phyloP scores from a whole-genome alignment of 2,113 vertebrate species.

The Hymenochirus boettgeri region DNA sequence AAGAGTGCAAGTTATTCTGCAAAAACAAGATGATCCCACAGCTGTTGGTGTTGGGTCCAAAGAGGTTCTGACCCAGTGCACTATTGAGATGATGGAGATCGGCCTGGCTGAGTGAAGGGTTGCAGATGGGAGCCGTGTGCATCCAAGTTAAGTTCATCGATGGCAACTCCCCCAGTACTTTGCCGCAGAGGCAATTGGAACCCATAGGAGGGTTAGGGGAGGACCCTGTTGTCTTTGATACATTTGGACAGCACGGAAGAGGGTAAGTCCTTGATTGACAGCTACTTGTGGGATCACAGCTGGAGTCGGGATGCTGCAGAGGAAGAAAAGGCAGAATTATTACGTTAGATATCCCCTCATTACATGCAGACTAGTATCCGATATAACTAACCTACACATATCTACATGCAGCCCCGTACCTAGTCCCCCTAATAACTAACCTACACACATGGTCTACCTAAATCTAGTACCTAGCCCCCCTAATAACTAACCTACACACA shows the following conservation, averaged over 20 bases:
- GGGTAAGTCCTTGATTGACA: not conserved
- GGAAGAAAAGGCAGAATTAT: too few species aligned
- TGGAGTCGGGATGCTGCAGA: slow-evolving; percentile 34
- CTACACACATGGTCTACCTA: too few species aligned
- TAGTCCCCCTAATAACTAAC: too few species aligned
- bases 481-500: too few species aligned
- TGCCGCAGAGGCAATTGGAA: slow-evolving; percentile 5
- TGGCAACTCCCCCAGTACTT: slow-evolving; percentile 51
- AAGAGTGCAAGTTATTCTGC: slow-evolving; percentile 47
- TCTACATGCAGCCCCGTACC: too few species aligned
- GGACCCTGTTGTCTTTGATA: too few species aligned
- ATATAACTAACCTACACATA: too few species aligned
- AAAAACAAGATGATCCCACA: slow-evolving; percentile 60
- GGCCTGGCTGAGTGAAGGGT: slow-evolving; percentile 57
- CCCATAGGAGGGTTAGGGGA: not conserved
- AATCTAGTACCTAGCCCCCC: too few species aligned
- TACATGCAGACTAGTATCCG: too few species aligned
- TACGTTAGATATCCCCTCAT: too few species aligned
- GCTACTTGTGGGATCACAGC: slow-evolving; percentile 12
- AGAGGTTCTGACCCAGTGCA: slow-evolving; percentile 40
- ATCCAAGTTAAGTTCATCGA: slow-evolving; percentile 75
- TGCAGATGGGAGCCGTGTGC: slow-evolving; percentile 70
- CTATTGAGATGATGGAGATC: slow-evolving; percentile 33
- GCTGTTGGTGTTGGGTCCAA: slow-evolving; percentile 44
- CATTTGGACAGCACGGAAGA: not conserved